Evolutionary conservation across 2,113 vertebrate species (phyloP).

Genomic region (Hippolais icterina): DNA sequence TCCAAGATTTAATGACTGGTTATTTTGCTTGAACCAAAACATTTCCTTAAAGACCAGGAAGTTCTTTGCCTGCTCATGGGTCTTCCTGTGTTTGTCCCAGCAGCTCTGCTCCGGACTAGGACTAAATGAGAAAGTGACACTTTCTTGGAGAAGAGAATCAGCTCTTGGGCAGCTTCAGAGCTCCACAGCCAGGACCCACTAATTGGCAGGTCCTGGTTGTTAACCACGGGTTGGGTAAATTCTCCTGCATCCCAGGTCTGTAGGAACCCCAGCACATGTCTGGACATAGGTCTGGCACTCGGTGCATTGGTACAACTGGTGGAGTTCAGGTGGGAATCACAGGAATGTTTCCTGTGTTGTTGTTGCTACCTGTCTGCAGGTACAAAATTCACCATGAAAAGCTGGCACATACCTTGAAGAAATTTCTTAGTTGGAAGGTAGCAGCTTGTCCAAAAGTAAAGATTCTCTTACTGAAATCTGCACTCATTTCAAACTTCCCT

Average conservation of each 20-base stretch:
- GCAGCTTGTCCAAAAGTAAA: neutral
- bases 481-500: neutral
- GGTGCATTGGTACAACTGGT: fast-evolving
- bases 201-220: neutral
- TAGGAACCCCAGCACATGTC: fast-evolving
- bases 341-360: neutral
- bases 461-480: neutral
- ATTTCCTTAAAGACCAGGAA: neutral
- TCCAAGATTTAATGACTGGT: neutral
- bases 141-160: neutral
- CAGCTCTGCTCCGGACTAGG: neutral
- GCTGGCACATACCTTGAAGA: fast-evolving
- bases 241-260: neutral
- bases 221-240: fast-evolving
- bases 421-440: neutral
- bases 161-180: neutral
- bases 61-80: neutral
- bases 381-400: fast-evolving
- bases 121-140: neutral
- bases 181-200: neutral
- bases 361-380: neutral
- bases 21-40: neutral
- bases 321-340: neutral
- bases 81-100: neutral
- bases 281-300: fast-evolving